Conservation (phyloP, 2,113 vertebrate genomes). For the Gracilinanus agilis region DNA sequence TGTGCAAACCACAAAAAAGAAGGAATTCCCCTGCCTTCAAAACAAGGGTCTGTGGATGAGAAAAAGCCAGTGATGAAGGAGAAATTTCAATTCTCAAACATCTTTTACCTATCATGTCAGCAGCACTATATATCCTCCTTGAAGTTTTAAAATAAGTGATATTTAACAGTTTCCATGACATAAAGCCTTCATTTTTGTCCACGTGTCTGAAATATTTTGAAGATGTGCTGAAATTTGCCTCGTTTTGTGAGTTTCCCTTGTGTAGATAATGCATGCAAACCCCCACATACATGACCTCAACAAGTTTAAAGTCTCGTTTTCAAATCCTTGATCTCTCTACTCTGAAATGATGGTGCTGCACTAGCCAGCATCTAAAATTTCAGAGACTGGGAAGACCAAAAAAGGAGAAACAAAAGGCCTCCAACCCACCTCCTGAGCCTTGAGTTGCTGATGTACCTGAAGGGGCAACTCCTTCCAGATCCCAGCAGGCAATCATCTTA, state of each 20-base stretch:
- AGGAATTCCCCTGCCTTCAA: constrained; percentile 20
- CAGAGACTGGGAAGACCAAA: constrained; percentile 4
- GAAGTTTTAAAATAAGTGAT: neutral
- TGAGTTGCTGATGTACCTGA: constrained; percentile 64
- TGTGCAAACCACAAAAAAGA: constrained; percentile 46
- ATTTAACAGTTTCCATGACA: neutral
- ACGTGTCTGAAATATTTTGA: neutral
- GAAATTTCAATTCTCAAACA: neutral
- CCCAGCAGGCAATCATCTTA: constrained; percentile 78
- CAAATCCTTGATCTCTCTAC: constrained; percentile 45
- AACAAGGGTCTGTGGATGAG: constrained; percentile 23
- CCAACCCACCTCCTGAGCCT: constrained; percentile 45
- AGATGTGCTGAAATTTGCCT: neutral
- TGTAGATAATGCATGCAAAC: neutral
- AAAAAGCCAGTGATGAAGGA: neutral
- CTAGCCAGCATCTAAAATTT: constrained; percentile 38
- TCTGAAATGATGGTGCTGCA: constrained; percentile 43
- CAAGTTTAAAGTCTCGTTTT: constrained; percentile 38
- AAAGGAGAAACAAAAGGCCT: constrained; percentile 33
- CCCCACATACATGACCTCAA: neutral
- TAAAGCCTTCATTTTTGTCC: neutral
- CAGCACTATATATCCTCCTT: neutral
- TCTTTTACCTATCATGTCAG: neutral
- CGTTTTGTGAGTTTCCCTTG: neutral
- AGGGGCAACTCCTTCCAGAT: constrained; percentile 62